Conservation (phyloP, 2,113 vertebrate species). For the Notothenia coriiceps region DNA sequence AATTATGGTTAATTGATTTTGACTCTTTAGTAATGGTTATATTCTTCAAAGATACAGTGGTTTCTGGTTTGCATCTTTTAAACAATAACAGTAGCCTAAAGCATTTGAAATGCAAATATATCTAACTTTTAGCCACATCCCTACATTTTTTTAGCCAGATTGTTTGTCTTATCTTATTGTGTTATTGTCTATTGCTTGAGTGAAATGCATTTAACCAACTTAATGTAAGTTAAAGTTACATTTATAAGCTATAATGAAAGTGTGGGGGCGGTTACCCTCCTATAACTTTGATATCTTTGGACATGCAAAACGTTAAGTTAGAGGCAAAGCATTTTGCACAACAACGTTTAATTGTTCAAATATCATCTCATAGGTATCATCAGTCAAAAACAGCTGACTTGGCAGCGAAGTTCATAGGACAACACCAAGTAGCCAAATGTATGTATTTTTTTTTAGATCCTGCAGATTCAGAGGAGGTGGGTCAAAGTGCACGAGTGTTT, state of each 20-base stretch:
- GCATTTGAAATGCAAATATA: background rate
- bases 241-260: too few relatives aligned
- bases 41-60: constrained; percentile 31
- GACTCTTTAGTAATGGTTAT: constrained; percentile 16
- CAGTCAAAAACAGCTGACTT: constrained; percentile 2
- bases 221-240: too few relatives aligned
- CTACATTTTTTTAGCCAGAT: background rate
- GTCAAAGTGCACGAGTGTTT: constrained; percentile 14
- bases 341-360: background rate
- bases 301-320: background rate
- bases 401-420: constrained; percentile 9
- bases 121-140: too few relatives aligned
- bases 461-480: constrained; percentile 12
- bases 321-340: background rate
- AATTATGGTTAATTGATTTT: too few relatives aligned
- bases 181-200: background rate
- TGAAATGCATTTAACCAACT: background rate
- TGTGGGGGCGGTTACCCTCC: too few relatives aligned
- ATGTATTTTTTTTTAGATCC: background rate
- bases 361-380: background rate
- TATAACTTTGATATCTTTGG: background rate
- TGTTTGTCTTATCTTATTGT: background rate
- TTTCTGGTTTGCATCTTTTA: constrained; percentile 46
- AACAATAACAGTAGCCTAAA: background rate
- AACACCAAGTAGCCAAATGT: background rate